Evolutionary conservation across 2,113 vertebrate species (phyloP).

Genomic region (Microcebus griseorufus): DNA sequence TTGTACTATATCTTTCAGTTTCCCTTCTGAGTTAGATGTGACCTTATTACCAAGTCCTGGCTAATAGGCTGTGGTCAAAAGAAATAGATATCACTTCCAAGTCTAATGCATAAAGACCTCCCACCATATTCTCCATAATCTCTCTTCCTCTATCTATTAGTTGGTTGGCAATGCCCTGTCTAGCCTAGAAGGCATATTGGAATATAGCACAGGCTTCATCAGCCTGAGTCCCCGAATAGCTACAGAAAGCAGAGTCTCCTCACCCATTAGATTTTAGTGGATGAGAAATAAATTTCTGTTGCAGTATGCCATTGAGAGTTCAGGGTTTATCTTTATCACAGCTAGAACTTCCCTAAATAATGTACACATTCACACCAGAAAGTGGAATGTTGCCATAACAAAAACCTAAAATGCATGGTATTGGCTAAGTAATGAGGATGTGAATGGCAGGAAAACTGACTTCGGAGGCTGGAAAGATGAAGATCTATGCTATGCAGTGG

Average conservation of each 20-base stretch:
- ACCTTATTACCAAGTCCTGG: background rate
- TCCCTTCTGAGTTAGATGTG: background rate
- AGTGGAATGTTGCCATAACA: background rate
- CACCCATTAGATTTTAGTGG: slow-evolving; percentile 3
- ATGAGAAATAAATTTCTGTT: slow-evolving; percentile 10
- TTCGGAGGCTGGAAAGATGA: slow-evolving; percentile 22
- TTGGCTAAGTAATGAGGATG: background rate
- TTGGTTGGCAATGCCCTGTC: background rate
- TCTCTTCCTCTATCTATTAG: background rate
- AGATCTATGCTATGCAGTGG: background rate
- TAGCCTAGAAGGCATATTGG: background rate
- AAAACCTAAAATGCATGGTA: background rate
- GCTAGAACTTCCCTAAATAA: slow-evolving; percentile 41
- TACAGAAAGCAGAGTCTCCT: background rate
- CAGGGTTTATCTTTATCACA: slow-evolving; percentile 4
- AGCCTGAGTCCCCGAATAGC: background rate
- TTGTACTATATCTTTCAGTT: background rate
- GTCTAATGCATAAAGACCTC: background rate
- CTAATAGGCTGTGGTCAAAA: background rate
- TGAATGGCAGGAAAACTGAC: background rate
- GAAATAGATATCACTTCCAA: background rate
- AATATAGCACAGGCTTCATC: background rate
- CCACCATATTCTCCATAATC: background rate
- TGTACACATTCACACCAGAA: background rate
- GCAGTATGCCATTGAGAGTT: slow-evolving; percentile 4